phyloP scores from a whole-genome alignment of 2,888 invertebrate genomes.

The Synergus gifuensis region DNA sequence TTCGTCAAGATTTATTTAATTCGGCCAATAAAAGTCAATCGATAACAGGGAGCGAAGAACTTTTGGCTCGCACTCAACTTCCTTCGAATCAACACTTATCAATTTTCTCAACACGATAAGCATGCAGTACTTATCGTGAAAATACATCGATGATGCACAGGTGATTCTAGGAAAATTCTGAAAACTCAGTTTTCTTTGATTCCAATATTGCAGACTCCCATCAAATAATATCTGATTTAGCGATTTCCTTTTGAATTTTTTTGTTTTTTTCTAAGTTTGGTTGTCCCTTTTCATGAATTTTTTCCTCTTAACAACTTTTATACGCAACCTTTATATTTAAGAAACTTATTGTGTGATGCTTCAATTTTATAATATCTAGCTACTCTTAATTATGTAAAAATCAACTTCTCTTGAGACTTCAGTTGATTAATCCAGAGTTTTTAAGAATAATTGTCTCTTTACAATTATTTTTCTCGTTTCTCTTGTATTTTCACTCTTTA shows the following conservation, averaged over 20 bases:
- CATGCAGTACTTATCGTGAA: neutral
- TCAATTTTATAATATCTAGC: neutral
- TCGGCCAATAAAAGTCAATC: conserved; percentile 25
- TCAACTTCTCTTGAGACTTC: neutral
- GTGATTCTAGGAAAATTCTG: conserved; percentile 6
- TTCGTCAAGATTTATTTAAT: conserved; percentile 1
- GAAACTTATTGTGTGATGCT: neutral
- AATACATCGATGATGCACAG: conserved; percentile 10
- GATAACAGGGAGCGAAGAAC: neutral
- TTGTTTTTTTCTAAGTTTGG: no score
- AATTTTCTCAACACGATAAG: neutral
- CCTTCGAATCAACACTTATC: neutral
- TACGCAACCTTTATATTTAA: no score
- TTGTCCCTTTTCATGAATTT: neutral
- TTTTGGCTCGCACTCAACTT: conserved; percentile 15
- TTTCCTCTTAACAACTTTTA: neutral
- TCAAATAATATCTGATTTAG: neutral
- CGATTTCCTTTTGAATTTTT: no score
- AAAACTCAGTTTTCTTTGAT: neutral
- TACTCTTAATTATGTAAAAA: neutral
- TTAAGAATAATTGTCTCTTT: neutral
- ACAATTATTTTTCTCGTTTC: neutral
- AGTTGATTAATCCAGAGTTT: neutral
- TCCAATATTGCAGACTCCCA: neutral
- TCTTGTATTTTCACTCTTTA: no score